Base-by-base conservation (phyloP, 2,888 invertebrate genomes). In the Hyalella azteca region DNA sequence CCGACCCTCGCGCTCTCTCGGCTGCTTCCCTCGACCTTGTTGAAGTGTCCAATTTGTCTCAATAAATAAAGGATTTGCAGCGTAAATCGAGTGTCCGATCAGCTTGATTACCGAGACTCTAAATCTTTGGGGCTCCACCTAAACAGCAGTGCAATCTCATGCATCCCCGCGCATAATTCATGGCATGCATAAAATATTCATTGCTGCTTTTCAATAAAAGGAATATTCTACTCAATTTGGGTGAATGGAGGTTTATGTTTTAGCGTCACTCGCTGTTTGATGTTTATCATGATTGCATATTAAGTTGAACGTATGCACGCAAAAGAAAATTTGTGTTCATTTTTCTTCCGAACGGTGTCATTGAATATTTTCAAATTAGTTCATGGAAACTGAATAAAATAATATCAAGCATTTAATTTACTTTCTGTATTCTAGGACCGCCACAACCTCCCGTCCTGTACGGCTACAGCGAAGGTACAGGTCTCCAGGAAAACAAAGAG, bases 401-500 rank as follows among this genome's bases (percentile, higher is more conserved):
- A 13, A 15, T 60, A 60, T 22, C 60, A 13, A 60, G 11, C 60
- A 19, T 13, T 15, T 60, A 22, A 15, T 26, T 22, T 15, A 15
- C 22, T 60, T 60, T 22, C 15, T 60, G 11, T 15, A 15, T 15
- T 60, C 29, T 80, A 83, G 83, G 83, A 73, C 83, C 83, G 4
- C 83, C 83, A 1, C 81, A 81, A 41, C 73, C 83, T 3, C 83
- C 83, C 3, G 75, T 77, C 26, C 78, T 83, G 48, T 78, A 79
- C 79, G 83, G 83, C 22, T 83, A 83, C 78, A 81, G 78, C 73
- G 81, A 81, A n/a, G 81, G 81, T 36, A 49, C 59, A 4, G 83
- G 83, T n/a, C 79, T 83, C 54, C 66, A 76, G 26, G 83, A 80
- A 26, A 81, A 81, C 36, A 81, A 79, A 36, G 78, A 78, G 49